These are phyloP conservation scores for Rutpela maculata DNA, from an alignment of 2,888 invertebrate species.

Conservation along the genomic window DNA sequence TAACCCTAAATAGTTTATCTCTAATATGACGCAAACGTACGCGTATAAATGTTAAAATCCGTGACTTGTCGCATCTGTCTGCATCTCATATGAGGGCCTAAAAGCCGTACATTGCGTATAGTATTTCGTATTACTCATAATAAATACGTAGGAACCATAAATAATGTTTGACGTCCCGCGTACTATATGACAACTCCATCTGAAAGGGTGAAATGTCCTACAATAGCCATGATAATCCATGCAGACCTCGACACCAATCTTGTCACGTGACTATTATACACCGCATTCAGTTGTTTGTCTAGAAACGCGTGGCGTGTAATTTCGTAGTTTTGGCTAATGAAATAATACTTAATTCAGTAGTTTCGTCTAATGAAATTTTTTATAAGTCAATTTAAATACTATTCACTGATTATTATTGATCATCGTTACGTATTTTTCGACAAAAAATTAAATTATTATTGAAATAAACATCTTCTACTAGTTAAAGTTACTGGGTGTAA, in stretches of 20 bases:
- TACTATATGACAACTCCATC: slow-evolving; percentile 68
- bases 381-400: neutral
- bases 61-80: slow-evolving; percentile 66
- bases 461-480: too few species aligned
- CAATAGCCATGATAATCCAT: slow-evolving; percentile 67
- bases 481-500: too few species aligned
- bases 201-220: slow-evolving; percentile 65
- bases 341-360: slow-evolving; percentile 23
- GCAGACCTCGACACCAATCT: slow-evolving; percentile 64
- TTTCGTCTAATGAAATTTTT: slow-evolving; percentile 3
- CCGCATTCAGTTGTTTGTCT: slow-evolving; percentile 58
- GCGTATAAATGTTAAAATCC: slow-evolving; percentile 58
- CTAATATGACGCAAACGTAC: slow-evolving; percentile 62
- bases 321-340: slow-evolving; percentile 25
- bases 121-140: slow-evolving; percentile 59
- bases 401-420: too few species aligned
- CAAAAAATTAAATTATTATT: too few species aligned
- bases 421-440: too few species aligned
- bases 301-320: slow-evolving; percentile 44
- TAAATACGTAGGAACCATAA: slow-evolving; percentile 61
- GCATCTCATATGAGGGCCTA: slow-evolving; percentile 42
- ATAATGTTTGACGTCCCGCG: slow-evolving; percentile 61
- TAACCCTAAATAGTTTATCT: slow-evolving; percentile 60
- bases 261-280: slow-evolving; percentile 68
- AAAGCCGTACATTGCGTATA: slow-evolving; percentile 34